These are phyloP conservation scores for Helicoverpa assulta DNA, from an alignment of 2,888 invertebrate genomes.

Conservation along the genomic window DNA sequence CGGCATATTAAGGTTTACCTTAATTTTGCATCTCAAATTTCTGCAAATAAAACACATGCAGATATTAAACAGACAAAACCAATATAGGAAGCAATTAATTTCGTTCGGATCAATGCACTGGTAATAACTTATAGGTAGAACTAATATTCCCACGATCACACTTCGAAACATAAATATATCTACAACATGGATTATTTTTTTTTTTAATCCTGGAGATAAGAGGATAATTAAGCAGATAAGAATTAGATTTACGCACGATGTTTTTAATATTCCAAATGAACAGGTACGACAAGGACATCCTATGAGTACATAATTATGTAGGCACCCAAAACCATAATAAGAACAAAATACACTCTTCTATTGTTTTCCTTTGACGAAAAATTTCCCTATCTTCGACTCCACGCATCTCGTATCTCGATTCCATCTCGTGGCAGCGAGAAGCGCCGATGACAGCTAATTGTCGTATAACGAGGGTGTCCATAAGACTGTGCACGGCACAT, in stretches of 20 bases:
- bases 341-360: not conserved
- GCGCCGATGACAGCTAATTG: conserved; percentile 73
- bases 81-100: conserved; percentile 3
- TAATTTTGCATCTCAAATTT: too few species aligned
- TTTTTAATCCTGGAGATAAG: too few species aligned
- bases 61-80: not conserved
- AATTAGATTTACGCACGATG: too few species aligned
- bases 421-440: conserved; percentile 62
- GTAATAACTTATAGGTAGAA: not conserved
- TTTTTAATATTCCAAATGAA: too few species aligned
- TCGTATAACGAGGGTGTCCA: conserved; percentile 64
- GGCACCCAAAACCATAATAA: too few species aligned
- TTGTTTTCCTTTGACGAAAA: not conserved
- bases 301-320: too few species aligned
- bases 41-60: too few species aligned
- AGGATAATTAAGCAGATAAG: too few species aligned
- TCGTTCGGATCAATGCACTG: not conserved
- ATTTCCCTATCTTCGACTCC: conserved; percentile 45
- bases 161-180: not conserved
- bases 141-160: conserved; percentile 9
- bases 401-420: conserved; percentile 32
- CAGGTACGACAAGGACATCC: too few species aligned
- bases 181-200: too few species aligned
- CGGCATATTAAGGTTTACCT: too few species aligned
- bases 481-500: conserved; percentile 63